Evolutionary conservation across 2,888 invertebrate genomes (phyloP), one percentile per base, ranked within the genome.

Genomic region (Trissoscelio sp.): DNA sequence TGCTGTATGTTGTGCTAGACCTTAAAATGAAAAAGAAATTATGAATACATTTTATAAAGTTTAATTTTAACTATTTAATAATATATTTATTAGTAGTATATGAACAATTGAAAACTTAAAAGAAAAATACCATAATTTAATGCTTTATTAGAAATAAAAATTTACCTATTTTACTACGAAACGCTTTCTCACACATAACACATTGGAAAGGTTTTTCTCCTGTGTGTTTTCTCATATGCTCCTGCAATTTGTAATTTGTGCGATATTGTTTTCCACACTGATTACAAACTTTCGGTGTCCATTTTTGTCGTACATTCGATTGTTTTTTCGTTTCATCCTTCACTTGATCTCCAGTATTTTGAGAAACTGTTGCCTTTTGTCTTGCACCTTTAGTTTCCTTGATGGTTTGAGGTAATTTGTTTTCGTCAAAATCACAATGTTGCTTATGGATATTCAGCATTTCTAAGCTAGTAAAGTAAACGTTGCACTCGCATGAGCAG

Each of bases 191-290:
- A 85, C 94, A 94, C 2, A 92, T 91, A 1, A 88, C 87, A 86
- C 94, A 94, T 77, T 93, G 92, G 85, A 92, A 94, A 0, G 94
- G 93, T 85, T 93, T 93, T 83, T 94, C 94, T 0, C 93, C 94
- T 0, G 94, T 93, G 82, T 94, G 94, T 81, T 93, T 93, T 14
- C 93, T 88, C 93, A 94, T 93, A 85, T 94, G 93, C 83, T 93
- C 93, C 28, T 92, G 90, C n/a, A 94, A 85, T 87, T 94, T 94
- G 83, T 94, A 94, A 88, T 94, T 94, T 0, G 94, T 93, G 79
- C 93, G 92, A 85, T 93, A 94, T 22, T 92, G 91, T 86, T 94
- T 94, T 0, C 93, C 93, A 79, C 94, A 94, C 34, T 93, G 92
- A 9, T 90, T 88, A 83, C 94, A 94, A 22, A 92, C 89, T 86